phyloP scores from a whole-genome alignment of 2,113 vertebrate species.

The Lepisosteus oculatus region DNA sequence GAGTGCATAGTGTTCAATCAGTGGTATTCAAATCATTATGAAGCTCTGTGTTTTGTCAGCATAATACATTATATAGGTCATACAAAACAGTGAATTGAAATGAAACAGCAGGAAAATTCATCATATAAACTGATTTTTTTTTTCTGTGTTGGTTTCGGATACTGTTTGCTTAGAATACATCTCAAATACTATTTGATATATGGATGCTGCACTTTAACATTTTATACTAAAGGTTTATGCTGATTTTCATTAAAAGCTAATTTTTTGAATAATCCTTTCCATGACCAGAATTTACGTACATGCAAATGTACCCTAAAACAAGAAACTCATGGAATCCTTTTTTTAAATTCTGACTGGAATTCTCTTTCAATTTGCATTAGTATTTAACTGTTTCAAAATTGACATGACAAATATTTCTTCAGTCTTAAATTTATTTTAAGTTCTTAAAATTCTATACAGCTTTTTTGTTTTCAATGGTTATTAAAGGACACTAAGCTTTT shows the following conservation, averaged over 20 bases:
- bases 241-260: conserved; percentile 43
- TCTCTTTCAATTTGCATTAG: conserved; percentile 16
- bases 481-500: too few relatives aligned
- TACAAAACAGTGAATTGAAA: too few relatives aligned
- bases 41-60: too few relatives aligned
- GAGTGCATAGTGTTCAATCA: too few relatives aligned
- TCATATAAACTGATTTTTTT: too few relatives aligned
- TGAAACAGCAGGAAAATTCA: too few relatives aligned
- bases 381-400: conserved; percentile 62
- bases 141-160: too few relatives aligned
- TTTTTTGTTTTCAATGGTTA: not conserved
- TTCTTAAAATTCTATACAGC: conserved; percentile 21
- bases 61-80: too few relatives aligned
- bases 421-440: conserved; percentile 20
- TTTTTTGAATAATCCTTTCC: conserved; percentile 59
- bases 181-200: too few relatives aligned
- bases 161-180: too few relatives aligned
- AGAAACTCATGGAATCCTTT: conserved; percentile 57
- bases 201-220: conserved; percentile 30
- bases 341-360: conserved; percentile 67
- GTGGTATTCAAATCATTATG: too few relatives aligned
- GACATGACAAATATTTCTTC: conserved; percentile 19
- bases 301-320: conserved; percentile 60
- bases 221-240: conserved; percentile 55
- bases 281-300: conserved; percentile 64